Evolutionary conservation across 2,797 vertebrate species (phyloP).

Genomic region (Scyliorhinus canicula): DNA sequence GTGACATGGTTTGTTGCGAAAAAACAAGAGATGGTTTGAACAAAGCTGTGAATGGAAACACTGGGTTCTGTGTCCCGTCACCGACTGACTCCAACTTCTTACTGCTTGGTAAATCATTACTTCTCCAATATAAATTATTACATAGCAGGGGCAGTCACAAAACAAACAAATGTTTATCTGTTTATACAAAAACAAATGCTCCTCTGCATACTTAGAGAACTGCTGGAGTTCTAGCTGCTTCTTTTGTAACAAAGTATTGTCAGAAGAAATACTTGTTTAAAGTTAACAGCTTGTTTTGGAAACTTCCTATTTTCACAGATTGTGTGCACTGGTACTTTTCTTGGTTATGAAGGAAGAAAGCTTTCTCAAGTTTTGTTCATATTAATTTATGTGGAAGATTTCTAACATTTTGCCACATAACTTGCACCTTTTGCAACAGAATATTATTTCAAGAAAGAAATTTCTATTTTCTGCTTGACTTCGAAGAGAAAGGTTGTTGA

Average conservation of each 20-base stretch:
- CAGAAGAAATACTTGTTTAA: not conserved
- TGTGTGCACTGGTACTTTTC: not conserved
- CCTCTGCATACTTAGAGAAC: not conserved
- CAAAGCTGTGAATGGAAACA: conserved; percentile 83
- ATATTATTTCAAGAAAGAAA: not conserved
- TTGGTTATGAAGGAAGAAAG: not conserved
- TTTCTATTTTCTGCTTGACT: not conserved
- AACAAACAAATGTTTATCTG: conserved; percentile 27
- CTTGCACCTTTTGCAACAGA: not conserved
- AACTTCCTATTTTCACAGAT: not conserved
- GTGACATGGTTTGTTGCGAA: conserved; percentile 68
- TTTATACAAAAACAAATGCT: conserved; percentile 10
- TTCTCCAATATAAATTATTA: conserved; percentile 53
- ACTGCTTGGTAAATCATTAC: conserved; percentile 63
- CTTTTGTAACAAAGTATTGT: not conserved
- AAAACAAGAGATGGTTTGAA: conserved; percentile 76
- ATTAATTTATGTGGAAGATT: not conserved
- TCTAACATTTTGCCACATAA: not conserved
- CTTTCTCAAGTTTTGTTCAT: not conserved
- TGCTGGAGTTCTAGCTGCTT: not conserved
- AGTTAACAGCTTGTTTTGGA: not conserved
- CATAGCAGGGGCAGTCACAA: conserved; percentile 7
- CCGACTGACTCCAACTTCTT: conserved; percentile 57
- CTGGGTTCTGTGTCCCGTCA: conserved; percentile 75
- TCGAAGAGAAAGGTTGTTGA: not conserved